These are phyloP conservation scores for Alethe castanea DNA, from an alignment of 2,113 vertebrate genomes.

Conservation along the genomic window DNA sequence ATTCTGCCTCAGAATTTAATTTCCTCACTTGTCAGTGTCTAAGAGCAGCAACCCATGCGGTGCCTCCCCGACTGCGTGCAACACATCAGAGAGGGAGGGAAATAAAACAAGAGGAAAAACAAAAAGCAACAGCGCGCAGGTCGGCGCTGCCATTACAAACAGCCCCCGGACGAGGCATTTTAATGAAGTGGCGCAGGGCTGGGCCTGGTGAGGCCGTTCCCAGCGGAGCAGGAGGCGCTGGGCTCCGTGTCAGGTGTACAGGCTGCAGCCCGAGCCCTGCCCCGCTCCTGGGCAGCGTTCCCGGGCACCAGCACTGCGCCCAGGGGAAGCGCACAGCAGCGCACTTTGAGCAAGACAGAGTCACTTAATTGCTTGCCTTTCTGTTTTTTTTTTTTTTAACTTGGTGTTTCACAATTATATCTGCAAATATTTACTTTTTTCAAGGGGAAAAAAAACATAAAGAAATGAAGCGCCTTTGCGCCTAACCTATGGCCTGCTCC, in stretches of 20 bases:
- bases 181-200: neutral
- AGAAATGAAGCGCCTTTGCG: neutral
- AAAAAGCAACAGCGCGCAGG: neutral
- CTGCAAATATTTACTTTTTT: neutral
- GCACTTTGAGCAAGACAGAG: neutral
- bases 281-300: neutral
- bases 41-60: neutral
- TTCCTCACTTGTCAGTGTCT: constrained; percentile 47
- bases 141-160: constrained; percentile 1
- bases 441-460: neutral
- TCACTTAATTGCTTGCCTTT: neutral
- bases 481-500: neutral
- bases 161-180: constrained; percentile 21
- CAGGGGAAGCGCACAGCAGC: neutral
- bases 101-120: neutral
- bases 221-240: neutral
- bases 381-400: neutral
- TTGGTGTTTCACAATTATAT: neutral
- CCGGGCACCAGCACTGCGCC: neutral
- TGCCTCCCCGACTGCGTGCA: neutral
- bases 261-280: neutral
- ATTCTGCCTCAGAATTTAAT: constrained; percentile 41
- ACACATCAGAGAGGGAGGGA: neutral
- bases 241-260: neutral
- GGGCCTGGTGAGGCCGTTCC: neutral